Conservation (phyloP, 2,797 vertebrate genomes). For the Poeciliopsis turneri region DNA sequence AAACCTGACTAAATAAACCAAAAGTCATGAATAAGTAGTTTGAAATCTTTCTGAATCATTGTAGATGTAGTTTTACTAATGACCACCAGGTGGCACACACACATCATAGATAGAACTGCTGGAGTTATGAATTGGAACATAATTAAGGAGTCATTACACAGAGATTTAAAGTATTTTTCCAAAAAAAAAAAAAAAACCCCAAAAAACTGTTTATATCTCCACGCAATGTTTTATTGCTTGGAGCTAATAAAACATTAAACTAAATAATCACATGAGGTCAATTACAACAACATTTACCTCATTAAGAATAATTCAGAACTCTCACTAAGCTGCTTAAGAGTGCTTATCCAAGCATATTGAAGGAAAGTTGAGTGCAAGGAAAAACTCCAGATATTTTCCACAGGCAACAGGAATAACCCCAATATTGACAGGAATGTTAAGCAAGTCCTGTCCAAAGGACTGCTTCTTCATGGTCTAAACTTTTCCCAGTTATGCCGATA, state of each 20-base stretch:
- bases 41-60: not conserved
- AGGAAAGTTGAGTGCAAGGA: not conserved
- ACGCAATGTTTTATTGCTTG: not conserved
- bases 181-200: too few species aligned
- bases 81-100: constrained; percentile 48
- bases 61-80: constrained; percentile 19
- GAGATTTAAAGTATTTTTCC: too few species aligned
- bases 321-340: not conserved
- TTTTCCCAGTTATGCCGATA: not conserved
- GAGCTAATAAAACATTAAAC: not conserved
- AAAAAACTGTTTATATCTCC: too few species aligned
- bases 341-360: not conserved
- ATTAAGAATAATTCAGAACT: not conserved
- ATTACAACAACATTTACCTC: not conserved
- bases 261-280: not conserved
- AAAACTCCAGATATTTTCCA: not conserved
- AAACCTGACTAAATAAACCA: constrained; percentile 48
- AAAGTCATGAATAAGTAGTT: constrained; percentile 1
- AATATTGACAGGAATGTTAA: not conserved
- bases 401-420: not conserved
- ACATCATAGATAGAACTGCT: not conserved
- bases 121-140: not conserved
- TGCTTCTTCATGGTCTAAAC: not conserved
- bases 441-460: not conserved
- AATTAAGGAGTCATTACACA: not conserved